phyloP scores from a whole-genome alignment of 2,888 invertebrate species.

The Erebia epiphron region DNA sequence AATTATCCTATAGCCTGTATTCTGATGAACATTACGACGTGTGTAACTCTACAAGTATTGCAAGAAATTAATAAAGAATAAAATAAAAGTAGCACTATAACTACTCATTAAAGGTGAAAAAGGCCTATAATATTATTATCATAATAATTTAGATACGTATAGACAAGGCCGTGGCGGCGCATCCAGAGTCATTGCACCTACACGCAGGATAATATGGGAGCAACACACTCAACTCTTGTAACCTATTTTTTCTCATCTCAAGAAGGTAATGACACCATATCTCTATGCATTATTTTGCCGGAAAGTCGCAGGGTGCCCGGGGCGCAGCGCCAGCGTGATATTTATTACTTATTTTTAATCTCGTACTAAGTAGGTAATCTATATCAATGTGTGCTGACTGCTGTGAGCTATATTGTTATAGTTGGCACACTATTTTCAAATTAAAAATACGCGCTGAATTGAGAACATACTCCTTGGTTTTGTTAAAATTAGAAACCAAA shows the following conservation, averaged over 20 bases:
- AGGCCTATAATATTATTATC: background rate
- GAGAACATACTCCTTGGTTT: too few relatives aligned
- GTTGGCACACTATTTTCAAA: too few relatives aligned
- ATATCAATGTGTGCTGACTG: background rate
- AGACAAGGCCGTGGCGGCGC: background rate
- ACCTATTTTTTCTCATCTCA: slow-evolving; percentile 1
- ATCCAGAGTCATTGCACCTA: background rate
- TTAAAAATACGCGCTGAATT: too few relatives aligned
- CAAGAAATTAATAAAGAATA: too few relatives aligned
- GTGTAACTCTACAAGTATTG: too few relatives aligned
- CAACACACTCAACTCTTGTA: background rate
- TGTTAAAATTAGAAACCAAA: too few relatives aligned
- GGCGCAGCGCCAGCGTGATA: background rate
- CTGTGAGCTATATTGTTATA: too few relatives aligned
- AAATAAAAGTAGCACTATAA: too few relatives aligned
- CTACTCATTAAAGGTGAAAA: too few relatives aligned
- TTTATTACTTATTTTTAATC: background rate
- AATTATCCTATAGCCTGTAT: too few relatives aligned
- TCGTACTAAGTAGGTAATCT: background rate
- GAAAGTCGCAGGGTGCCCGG: background rate
- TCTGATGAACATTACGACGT: too few relatives aligned
- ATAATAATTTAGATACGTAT: background rate
- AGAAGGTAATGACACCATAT: background rate
- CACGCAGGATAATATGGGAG: slow-evolving; percentile 1
- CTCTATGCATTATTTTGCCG: background rate